These are phyloP conservation scores for Eclectus roratus DNA, from an alignment of 2,113 vertebrate genomes.

Conservation along the genomic window DNA sequence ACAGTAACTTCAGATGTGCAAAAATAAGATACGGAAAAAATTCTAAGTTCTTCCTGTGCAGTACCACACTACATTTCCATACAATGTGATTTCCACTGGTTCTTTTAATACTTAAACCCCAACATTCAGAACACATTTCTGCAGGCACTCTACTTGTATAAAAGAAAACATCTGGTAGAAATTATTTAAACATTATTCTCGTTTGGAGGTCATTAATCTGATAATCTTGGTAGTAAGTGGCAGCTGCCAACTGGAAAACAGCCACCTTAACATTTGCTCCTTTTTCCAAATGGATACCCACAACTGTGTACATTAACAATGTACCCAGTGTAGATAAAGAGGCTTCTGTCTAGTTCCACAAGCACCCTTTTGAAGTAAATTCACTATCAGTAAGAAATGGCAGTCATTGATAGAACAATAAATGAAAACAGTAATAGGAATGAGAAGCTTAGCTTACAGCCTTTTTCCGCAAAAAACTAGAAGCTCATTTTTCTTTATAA, in stretches of 20 bases:
- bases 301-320: neutral
- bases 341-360: neutral
- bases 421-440: neutral
- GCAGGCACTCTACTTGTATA: neutral
- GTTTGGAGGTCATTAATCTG: neutral
- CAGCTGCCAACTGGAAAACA: neutral
- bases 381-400: neutral
- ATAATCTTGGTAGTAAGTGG: neutral
- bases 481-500: neutral
- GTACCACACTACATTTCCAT: neutral
- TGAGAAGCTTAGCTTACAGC: neutral
- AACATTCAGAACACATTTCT: neutral
- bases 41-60: neutral
- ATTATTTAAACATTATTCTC: neutral
- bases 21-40: neutral
- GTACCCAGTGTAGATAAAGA: neutral
- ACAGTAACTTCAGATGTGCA: neutral
- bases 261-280: neutral
- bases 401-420: neutral
- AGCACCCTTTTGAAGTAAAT: neutral
- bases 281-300: neutral
- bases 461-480: rapidly evolving
- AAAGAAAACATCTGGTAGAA: neutral
- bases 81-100: neutral
- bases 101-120: neutral